Percentiles rank a stretch among this genome's conserved stretches.
Conservation (phyloP, 1,140 invertebrate species). For the Acromyrmex echinatior region DNA sequence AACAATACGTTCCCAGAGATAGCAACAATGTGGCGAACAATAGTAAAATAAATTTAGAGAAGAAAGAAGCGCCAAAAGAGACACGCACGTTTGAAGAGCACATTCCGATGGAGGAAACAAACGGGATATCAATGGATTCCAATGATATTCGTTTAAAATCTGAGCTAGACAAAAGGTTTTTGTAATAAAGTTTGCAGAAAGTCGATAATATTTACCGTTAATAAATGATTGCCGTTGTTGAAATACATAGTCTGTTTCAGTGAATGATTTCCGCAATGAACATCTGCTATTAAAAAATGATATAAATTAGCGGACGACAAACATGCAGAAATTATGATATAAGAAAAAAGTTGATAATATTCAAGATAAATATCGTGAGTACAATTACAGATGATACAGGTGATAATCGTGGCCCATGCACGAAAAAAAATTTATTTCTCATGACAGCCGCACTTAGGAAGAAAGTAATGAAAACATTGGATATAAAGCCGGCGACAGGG, state of each 20-base stretch:
- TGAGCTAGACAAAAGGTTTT: neutral
- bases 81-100: constrained; percentile 8
- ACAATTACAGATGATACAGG: neutral
- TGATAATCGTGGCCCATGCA: neutral
- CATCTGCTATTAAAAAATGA: constrained; percentile 79
- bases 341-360: neutral
- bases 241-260: constrained; percentile 62
- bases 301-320: constrained; percentile 66
- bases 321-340: neutral
- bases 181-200: neutral
- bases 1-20: constrained; percentile 29
- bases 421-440: neutral
- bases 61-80: neutral
- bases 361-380: neutral
- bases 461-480: constrained; percentile 49
- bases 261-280: constrained; percentile 80
- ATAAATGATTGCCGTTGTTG: constrained; percentile 5
- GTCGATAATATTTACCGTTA: neutral
- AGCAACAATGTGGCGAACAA: constrained; percentile 51
- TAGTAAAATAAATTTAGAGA: constrained; percentile 34
- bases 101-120: neutral
- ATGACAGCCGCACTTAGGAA: neutral
- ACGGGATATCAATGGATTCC: neutral
- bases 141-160: neutral
- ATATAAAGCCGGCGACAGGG: constrained; percentile 40